These are phyloP conservation scores for Neolamprologus kungweensis DNA, from an alignment of 2,113 vertebrate species.

Conservation along the genomic window DNA sequence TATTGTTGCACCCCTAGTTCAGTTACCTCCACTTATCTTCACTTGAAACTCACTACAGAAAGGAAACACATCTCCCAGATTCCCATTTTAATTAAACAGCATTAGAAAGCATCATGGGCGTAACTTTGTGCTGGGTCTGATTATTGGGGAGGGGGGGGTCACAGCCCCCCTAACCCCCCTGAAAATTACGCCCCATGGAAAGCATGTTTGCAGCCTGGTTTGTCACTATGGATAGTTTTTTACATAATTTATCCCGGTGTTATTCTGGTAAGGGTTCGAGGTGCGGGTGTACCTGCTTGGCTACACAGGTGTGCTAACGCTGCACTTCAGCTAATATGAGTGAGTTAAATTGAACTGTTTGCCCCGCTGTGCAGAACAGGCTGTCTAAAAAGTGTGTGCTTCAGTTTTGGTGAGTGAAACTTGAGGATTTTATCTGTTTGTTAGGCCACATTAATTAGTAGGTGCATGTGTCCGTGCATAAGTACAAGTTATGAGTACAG, in stretches of 20 bases:
- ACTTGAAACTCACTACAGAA: background rate
- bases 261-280: background rate
- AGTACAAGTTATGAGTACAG: rapidly evolving
- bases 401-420: background rate
- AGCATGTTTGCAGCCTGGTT: background rate
- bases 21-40: rapidly evolving
- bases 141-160: background rate
- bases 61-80: background rate
- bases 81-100: background rate
- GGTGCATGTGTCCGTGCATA: background rate
- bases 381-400: background rate
- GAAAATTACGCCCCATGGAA: rapidly evolving
- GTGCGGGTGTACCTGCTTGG: background rate
- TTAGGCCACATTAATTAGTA: background rate
- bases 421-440: background rate
- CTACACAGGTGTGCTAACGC: background rate
- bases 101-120: background rate
- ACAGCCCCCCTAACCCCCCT: background rate
- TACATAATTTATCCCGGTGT: background rate
- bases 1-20: background rate
- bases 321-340: background rate
- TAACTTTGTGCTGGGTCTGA: rapidly evolving
- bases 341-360: background rate
- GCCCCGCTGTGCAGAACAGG: rapidly evolving
- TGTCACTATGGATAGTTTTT: background rate